A percentile compares a stretch with the other conserved stretches of the same genome.
These are phyloP conservation scores for Desmophyllum pertusum DNA, from an alignment of 92 coral and sea anemone genomes.

Conservation along the genomic window DNA sequence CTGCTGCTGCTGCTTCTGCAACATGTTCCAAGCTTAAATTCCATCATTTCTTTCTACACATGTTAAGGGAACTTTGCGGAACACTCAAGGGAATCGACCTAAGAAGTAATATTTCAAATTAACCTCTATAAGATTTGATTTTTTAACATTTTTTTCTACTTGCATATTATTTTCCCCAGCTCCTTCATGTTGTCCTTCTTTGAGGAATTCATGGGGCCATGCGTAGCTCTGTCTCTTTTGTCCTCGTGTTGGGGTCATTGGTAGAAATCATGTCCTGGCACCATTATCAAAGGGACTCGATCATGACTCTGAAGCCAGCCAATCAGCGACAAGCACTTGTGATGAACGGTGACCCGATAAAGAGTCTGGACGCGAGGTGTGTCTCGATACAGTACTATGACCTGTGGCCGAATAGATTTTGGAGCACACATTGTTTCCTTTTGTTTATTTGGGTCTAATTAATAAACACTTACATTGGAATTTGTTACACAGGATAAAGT, in stretches of 20 bases:
- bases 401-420: background rate
- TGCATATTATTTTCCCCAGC: slow-evolving; percentile 7
- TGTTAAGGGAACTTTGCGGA: too few species aligned
- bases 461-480: too few species aligned
- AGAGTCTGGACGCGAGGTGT: background rate
- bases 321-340: background rate
- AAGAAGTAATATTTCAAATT: too few species aligned
- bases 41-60: too few species aligned
- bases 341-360: slow-evolving; percentile 1
- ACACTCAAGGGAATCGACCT: too few species aligned
- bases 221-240: slow-evolving; percentile 42
- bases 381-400: too few species aligned
- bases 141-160: background rate
- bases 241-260: slow-evolving; percentile 29
- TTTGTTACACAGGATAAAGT: too few species aligned
- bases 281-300: background rate
- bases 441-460: too few species aligned
- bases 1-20: too few species aligned
- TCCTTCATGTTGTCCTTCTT: slow-evolving; percentile 59
- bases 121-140: too few species aligned
- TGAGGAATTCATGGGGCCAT: slow-evolving; percentile 63
- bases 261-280: slow-evolving; percentile 18
- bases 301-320: background rate
- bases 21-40: too few species aligned
- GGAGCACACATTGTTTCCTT: too few species aligned